These are phyloP conservation scores for Acrocera orbiculus DNA, from an alignment of 2,888 invertebrate genomes.

Conservation along the genomic window DNA sequence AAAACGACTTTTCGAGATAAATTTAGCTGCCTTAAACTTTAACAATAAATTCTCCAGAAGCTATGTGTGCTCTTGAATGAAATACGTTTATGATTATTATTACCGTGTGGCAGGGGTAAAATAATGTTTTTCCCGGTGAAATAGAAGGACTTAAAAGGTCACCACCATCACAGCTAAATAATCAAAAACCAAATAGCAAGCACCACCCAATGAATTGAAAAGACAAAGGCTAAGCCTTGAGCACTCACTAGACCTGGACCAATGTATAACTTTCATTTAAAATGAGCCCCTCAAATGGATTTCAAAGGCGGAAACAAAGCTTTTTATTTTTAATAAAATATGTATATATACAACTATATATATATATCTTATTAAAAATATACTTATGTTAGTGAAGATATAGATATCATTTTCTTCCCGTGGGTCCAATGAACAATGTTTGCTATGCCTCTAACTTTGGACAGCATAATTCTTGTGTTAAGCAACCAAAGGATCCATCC, in stretches of 20 bases:
- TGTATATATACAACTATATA: too few relatives aligned
- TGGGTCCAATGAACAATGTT: too few relatives aligned
- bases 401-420: too few relatives aligned
- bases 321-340: too few relatives aligned
- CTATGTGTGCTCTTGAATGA: conserved; percentile 13
- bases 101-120: conserved; percentile 8
- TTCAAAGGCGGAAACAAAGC: too few relatives aligned
- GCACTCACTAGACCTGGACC: too few relatives aligned
- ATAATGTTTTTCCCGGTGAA: conserved; percentile 2
- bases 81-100: conserved; percentile 14
- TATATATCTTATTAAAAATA: too few relatives aligned
- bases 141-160: conserved; percentile 3
- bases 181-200: background rate
- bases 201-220: conserved; percentile 2
- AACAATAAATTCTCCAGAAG: conserved; percentile 12
- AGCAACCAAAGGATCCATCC: conserved; percentile 8
- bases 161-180: background rate
- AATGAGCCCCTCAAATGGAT: too few relatives aligned
- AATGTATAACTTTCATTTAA: too few relatives aligned
- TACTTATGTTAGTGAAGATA: too few relatives aligned
- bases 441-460: too few relatives aligned
- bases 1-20: conserved; percentile 14
- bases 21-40: conserved; percentile 14
- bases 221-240: conserved; percentile 4
- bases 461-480: too few relatives aligned